Conservation (phyloP, 2,888 invertebrate species). For the Nomada fucata region DNA sequence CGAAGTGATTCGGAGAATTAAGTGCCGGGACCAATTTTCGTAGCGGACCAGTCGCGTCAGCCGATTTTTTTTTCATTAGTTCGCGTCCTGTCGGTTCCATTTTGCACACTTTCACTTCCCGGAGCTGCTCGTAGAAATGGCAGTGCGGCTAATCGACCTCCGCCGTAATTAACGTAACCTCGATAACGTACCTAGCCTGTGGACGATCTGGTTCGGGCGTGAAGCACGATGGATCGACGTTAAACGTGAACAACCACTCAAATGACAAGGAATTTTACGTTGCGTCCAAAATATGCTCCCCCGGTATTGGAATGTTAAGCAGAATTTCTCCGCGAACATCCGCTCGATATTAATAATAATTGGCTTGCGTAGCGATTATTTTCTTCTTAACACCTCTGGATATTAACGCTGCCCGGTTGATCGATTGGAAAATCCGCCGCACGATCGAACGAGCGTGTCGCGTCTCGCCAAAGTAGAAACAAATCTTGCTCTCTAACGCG, state of each 20-base stretch:
- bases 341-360: too few species aligned
- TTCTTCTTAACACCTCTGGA: too few species aligned
- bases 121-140: constrained; percentile 33
- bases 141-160: constrained; percentile 28
- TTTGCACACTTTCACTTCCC: constrained; percentile 47
- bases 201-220: neutral
- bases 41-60: neutral
- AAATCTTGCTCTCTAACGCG: constrained; percentile 23
- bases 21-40: neutral
- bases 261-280: too few species aligned
- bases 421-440: too few species aligned
- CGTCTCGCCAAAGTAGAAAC: neutral
- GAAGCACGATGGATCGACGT: neutral
- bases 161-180: constrained; percentile 28
- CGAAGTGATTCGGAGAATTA: too few species aligned
- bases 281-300: too few species aligned
- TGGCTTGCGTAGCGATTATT: too few species aligned
- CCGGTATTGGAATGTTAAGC: too few species aligned
- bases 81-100: constrained; percentile 2
- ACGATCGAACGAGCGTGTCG: neutral
- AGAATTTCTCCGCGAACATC: too few species aligned
- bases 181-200: constrained; percentile 25
- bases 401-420: too few species aligned
- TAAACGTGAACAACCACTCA: neutral
- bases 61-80: constrained; percentile 35